A percentile compares a stretch with the other conserved stretches of the same genome.
phyloP scores from a whole-genome alignment of 1,140 invertebrate genomes.

The Lycorma delicatula region DNA sequence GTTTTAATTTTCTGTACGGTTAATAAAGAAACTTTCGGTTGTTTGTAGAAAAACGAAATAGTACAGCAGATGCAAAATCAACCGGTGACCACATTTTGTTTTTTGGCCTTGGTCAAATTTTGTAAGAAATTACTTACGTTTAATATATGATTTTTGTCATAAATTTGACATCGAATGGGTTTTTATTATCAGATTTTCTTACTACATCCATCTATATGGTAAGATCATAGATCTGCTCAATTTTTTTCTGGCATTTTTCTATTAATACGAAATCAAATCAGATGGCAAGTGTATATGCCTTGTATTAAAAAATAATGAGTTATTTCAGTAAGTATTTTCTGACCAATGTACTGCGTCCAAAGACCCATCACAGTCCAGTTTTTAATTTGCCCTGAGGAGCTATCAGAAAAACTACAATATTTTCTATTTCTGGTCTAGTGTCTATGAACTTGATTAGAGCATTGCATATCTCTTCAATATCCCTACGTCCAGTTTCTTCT shows the following conservation, averaged over 20 bases:
- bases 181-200: conserved; percentile 3
- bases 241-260: conserved; percentile 15
- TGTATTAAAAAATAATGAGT: not conserved
- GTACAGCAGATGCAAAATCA: too few species aligned
- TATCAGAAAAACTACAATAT: conserved; percentile 9
- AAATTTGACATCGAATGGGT: conserved; percentile 9
- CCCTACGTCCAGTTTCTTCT: conserved; percentile 17
- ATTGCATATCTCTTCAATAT: conserved; percentile 10
- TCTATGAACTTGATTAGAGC: conserved; percentile 9
- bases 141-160: not conserved
- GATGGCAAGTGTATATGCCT: conserved; percentile 8
- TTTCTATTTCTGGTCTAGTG: too few species aligned
- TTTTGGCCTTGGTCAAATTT: too few species aligned
- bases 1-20: too few species aligned
- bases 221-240: not conserved
- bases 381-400: conserved; percentile 9
- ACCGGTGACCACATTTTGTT: too few species aligned
- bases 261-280: conserved; percentile 10
- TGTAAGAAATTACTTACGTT: too few species aligned
- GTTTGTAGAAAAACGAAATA: too few species aligned
- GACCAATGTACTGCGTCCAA: not conserved
- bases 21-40: too few species aligned
- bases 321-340: not conserved
- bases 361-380: not conserved
- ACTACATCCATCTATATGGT: conserved; percentile 1